phyloP scores from a whole-genome alignment of 2,797 vertebrate genomes.

The Xyrichtys novacula region DNA sequence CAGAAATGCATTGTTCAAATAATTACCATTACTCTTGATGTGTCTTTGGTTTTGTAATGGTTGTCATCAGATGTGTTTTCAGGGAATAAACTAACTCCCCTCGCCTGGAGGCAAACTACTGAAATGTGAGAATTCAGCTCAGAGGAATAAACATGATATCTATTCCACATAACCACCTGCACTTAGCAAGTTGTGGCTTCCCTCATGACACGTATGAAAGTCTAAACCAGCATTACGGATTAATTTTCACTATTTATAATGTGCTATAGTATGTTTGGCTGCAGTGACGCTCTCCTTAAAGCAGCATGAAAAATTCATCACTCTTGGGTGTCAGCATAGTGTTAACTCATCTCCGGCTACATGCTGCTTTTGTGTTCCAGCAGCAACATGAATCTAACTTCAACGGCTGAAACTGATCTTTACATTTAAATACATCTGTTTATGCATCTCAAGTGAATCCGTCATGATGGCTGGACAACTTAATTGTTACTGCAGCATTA shows the following conservation, averaged over 20 bases:
- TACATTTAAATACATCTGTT: neutral
- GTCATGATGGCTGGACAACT: too few species aligned
- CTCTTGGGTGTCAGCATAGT: neutral
- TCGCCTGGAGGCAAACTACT: constrained; percentile 31
- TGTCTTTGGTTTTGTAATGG: constrained; percentile 34
- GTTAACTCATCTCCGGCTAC: neutral
- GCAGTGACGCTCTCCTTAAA: constrained; percentile 23
- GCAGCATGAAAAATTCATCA: constrained; percentile 22
- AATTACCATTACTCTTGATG: constrained; percentile 40
- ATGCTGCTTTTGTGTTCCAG: constrained; percentile 1
- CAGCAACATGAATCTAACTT: constrained; percentile 8
- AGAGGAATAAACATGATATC: neutral
- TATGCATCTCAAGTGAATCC: too few species aligned
- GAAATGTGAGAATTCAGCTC: constrained; percentile 20
- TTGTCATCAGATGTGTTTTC: constrained; percentile 44
- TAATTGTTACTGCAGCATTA: too few species aligned
- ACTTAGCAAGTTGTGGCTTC: neutral
- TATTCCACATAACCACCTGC: neutral
- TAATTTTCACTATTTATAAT: neutral
- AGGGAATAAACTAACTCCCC: constrained; percentile 21
- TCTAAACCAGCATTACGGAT: neutral
- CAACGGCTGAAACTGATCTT: neutral
- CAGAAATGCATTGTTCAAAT: constrained; percentile 40
- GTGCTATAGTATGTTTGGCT: neutral
- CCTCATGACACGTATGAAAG: neutral